A percentile compares a stretch with the other conserved stretches of the same genome.
Conservation (phyloP, 2,113 vertebrate genomes). For the Tachycineta bicolor region DNA sequence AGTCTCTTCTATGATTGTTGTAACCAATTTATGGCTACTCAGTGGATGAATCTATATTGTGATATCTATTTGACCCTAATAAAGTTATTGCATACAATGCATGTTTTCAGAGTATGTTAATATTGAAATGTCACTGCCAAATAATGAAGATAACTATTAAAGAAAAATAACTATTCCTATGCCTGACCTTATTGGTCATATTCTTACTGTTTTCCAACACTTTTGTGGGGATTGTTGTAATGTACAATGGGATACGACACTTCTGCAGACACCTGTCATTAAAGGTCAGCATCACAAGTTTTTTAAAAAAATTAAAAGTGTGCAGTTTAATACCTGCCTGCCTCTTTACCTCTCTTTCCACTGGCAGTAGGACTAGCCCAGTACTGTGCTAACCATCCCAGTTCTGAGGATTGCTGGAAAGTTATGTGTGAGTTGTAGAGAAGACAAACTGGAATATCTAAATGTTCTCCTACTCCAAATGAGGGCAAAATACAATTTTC, state of each 20-base stretch:
- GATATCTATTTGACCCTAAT: constrained; percentile 81
- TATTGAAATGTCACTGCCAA: constrained; percentile 9
- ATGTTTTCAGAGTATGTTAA: constrained; percentile 40
- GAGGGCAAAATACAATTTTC: background rate
- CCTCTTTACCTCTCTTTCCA: constrained; percentile 17
- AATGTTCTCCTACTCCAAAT: background rate
- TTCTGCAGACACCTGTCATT: background rate
- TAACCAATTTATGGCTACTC: constrained; percentile 75
- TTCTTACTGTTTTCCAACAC: background rate
- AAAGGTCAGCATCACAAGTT: background rate
- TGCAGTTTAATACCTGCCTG: constrained; percentile 6
- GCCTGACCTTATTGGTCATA: constrained; percentile 18
- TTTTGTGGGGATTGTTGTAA: background rate
- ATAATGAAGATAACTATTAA: background rate
- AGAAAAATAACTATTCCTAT: background rate
- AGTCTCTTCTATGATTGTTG: constrained; percentile 76
- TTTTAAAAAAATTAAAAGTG: background rate
- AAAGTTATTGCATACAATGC: constrained; percentile 78
- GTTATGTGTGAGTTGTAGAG: background rate
- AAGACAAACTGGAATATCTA: background rate
- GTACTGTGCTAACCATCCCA: background rate
- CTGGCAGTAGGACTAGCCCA: background rate
- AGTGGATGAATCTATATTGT: constrained; percentile 80
- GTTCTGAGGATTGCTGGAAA: background rate
- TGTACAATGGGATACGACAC: background rate